Conservation (phyloP, 2,113 vertebrate species). For the Athene noctua region DNA sequence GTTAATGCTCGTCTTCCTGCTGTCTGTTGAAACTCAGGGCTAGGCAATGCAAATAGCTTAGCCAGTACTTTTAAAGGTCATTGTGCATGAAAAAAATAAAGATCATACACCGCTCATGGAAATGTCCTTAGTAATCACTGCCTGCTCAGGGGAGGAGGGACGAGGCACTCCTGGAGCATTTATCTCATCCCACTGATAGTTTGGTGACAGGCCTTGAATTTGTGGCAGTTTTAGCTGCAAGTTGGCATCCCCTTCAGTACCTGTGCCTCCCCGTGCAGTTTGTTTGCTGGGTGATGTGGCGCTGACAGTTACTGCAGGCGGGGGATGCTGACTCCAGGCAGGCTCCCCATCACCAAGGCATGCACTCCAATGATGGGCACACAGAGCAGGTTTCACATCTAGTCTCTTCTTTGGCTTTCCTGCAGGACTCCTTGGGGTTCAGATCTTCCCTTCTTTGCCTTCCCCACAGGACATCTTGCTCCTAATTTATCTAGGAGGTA, state of each 20-base stretch:
- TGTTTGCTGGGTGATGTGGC: neutral
- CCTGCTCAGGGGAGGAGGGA: slow-evolving; percentile 35
- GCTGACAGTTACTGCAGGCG: rapidly evolving
- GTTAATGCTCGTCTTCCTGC: slow-evolving; percentile 75
- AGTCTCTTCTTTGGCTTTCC: neutral
- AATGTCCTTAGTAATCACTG: slow-evolving; percentile 70
- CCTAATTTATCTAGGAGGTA: slow-evolving; percentile 41
- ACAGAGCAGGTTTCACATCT: neutral
- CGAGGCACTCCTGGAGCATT: neutral
- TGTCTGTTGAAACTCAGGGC: slow-evolving; percentile 69
- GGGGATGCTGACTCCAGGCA: neutral
- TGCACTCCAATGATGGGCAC: rapidly evolving
- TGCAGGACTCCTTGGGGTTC: neutral
- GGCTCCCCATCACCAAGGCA: neutral
- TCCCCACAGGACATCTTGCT: neutral
- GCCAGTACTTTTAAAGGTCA: slow-evolving; percentile 80
- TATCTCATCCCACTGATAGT: slow-evolving; percentile 9
- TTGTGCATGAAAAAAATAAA: slow-evolving; percentile 65
- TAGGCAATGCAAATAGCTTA: slow-evolving; percentile 79
- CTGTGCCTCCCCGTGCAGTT: rapidly evolving
- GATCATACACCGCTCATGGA: slow-evolving; percentile 61
- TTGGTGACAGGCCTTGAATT: neutral
- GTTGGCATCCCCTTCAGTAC: neutral
- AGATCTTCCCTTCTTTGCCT: neutral
- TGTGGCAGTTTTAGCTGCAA: neutral